These are phyloP conservation scores for Buphagus erythrorhynchus DNA, from an alignment of 2,797 vertebrate genomes.

Conservation along the genomic window DNA sequence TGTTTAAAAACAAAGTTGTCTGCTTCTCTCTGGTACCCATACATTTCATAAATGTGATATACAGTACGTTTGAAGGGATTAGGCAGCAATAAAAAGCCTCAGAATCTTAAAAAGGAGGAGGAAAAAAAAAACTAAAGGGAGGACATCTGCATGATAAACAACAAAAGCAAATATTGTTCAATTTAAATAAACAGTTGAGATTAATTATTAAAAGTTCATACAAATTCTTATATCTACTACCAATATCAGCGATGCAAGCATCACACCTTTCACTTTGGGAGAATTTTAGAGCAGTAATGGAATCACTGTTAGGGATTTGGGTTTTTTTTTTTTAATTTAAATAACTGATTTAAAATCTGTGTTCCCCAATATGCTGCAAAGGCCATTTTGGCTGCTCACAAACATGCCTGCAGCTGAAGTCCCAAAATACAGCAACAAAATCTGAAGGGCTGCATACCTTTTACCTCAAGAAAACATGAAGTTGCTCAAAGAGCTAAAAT, in stretches of 20 bases:
- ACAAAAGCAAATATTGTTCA: constrained; percentile 47
- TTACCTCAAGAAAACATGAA: neutral
- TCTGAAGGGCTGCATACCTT: neutral
- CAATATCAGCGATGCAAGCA: neutral
- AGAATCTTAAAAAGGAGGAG: neutral
- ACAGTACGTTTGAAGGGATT: constrained; percentile 64
- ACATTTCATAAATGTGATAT: constrained; percentile 70
- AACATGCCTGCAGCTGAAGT: neutral
- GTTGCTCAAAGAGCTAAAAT: neutral
- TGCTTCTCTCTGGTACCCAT: constrained; percentile 62
- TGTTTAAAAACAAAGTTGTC: constrained; percentile 75
- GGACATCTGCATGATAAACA: constrained; percentile 57
- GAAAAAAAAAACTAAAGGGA: neutral
- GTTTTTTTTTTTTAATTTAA: neutral
- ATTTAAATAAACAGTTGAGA: constrained; percentile 49
- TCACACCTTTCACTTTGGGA: neutral
- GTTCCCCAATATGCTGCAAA: neutral
- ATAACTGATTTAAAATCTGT: constrained; percentile 12
- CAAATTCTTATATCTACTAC: neutral
- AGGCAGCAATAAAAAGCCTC: constrained; percentile 27
- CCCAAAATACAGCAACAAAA: neutral
- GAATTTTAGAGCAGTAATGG: neutral
- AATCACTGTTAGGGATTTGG: neutral
- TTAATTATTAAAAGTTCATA: neutral
- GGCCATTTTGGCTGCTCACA: neutral